These are phyloP conservation scores for Sinosuthora webbiana DNA, from an alignment of 2,113 vertebrate genomes.

Conservation along the genomic window DNA sequence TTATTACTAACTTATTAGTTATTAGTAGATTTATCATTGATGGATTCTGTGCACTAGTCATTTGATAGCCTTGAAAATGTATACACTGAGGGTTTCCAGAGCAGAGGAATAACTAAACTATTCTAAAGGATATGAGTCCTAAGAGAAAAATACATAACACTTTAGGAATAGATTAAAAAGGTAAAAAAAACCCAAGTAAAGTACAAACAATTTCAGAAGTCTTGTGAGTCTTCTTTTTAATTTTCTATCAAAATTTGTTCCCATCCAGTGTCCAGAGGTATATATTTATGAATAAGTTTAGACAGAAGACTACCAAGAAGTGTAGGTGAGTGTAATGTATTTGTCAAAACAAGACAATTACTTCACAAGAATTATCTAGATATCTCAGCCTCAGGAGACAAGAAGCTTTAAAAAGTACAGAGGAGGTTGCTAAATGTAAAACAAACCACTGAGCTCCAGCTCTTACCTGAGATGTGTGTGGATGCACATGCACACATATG, in stretches of 20 bases:
- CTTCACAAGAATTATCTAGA: neutral
- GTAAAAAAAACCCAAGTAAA: neutral
- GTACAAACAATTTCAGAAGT: neutral
- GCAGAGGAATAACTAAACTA: neutral
- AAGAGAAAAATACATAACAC: neutral
- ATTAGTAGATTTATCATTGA: neutral
- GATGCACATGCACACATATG: rapidly evolving
- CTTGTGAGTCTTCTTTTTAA: neutral
- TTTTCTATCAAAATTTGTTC: neutral
- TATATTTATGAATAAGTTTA: neutral
- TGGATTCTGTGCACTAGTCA: neutral
- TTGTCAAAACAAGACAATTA: neutral
- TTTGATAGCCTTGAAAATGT: neutral
- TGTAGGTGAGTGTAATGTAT: neutral
- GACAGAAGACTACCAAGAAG: neutral
- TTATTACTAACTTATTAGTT: neutral
- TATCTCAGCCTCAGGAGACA: neutral
- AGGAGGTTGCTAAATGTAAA: neutral
- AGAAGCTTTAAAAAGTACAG: neutral
- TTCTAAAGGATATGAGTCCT: neutral
- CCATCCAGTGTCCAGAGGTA: neutral
- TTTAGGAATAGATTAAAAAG: neutral
- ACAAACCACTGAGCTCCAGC: neutral
- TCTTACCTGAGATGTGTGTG: neutral
- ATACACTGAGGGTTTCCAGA: neutral